Evolutionary conservation across 2,888 invertebrate genomes (phyloP), one percentile per base, ranked within the genome.

Genomic region (Polydrusus pterygomalis): DNA sequence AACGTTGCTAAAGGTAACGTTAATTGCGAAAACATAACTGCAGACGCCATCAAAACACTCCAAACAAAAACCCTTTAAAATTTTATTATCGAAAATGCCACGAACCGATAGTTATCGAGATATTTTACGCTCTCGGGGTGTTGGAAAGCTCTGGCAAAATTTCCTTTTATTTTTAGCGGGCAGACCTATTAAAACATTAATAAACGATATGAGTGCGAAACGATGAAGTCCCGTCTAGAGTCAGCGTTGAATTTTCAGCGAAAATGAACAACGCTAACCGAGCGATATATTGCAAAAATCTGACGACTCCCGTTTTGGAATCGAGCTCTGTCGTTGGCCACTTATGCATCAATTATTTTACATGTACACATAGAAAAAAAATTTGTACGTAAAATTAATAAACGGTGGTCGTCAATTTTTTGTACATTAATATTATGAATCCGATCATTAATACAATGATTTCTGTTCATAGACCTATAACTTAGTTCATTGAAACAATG

Each of bases 1-100:
- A 58, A 17, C 63, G 64, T 64, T 74, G 58, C 64, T 70, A 74
- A 74, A 70, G 30, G 51, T 45, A 64, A 70, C 38, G 74, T 68
- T 75, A 70, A 70, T 75, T 75, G 70, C 56, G 38, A 70, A 75
- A 75, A 60, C 75, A 74, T 74, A 75, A 75, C 70, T 51, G 62
- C 70, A 65, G 60, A 70, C 69, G 74, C 70, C 74, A 74, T 74
- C 64, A 70, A 75, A 75, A 64, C 45, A 70, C 58, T 62, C 56
- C 15, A 70, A 70, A 75, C 74, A 70, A 75, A 70, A 75, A 56
- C 70, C 74, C 74, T 75, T 75, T 75, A 70, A 75, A 75, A 70
- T 75, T 75, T 75, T 75, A 75, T 70, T 75, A 75, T 75, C 67
- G 67, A 65, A 75, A 70, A 70, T 51, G 65, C 70, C 75, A 65